A percentile compares a stretch with the other conserved stretches of the same genome.
These are phyloP conservation scores for Adela reaumurella DNA, from an alignment of 2,888 invertebrate species.

Conservation along the genomic window DNA sequence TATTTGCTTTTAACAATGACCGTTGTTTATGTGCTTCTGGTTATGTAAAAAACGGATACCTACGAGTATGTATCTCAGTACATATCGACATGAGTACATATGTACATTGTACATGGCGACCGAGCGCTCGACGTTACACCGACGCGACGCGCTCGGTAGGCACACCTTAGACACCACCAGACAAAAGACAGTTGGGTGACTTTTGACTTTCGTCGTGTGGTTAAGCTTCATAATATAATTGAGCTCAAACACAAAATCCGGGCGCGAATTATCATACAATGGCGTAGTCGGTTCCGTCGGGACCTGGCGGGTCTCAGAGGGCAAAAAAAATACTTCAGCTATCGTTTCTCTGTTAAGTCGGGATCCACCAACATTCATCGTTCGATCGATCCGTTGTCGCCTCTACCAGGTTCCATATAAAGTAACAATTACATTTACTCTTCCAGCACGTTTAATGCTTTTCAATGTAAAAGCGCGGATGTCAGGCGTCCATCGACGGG, in stretches of 20 bases:
- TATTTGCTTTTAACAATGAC: too few relatives aligned
- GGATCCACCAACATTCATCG: too few relatives aligned
- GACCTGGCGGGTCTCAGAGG: constrained; percentile 47
- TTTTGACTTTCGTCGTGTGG: constrained; percentile 47
- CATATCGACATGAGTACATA: too few relatives aligned
- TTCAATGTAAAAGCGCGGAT: constrained; percentile 15
- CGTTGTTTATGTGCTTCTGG: too few relatives aligned
- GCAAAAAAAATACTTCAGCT: constrained; percentile 41
- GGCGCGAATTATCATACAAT: constrained; percentile 54
- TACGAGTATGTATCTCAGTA: too few relatives aligned
- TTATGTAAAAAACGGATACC: too few relatives aligned
- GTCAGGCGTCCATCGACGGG: constrained; percentile 50
- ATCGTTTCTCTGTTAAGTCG: not conserved
- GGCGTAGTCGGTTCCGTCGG: constrained; percentile 48
- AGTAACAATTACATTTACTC: not conserved
- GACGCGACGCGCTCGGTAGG: too few relatives aligned
- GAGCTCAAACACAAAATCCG: constrained; percentile 54
- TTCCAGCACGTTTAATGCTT: not conserved
- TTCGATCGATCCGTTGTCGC: not conserved
- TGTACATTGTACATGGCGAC: too few relatives aligned
- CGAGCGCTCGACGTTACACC: too few relatives aligned
- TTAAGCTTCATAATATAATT: constrained; percentile 56
- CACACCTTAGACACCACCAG: constrained; percentile 17
- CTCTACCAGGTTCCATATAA: not conserved
- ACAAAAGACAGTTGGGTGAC: constrained; percentile 42